Evolutionary conservation across 2,888 invertebrate species (phyloP).

Genomic region (Drosophila hamatofila): DNA sequence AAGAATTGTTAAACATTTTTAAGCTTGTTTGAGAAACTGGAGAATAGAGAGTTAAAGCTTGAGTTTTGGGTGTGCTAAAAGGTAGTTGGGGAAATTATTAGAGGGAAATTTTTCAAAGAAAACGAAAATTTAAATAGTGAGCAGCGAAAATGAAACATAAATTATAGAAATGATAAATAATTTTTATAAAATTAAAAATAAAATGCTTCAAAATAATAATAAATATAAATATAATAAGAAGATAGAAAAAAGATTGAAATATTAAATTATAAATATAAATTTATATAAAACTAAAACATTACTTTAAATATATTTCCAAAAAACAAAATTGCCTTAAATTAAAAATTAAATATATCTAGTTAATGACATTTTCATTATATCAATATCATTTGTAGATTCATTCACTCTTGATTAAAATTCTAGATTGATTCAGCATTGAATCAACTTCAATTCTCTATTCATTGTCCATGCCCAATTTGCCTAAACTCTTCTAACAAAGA

Average conservation of each 20-base stretch:
- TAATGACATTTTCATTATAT: background rate
- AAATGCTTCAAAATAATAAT: too few species aligned
- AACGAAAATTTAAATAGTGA: too few species aligned
- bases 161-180: background rate
- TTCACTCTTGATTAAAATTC: background rate
- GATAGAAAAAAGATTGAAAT: too few species aligned
- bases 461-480: background rate
- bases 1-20: slow-evolving; percentile 1
- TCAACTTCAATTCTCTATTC: background rate
- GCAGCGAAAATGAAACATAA: background rate
- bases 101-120: too few species aligned
- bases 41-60: background rate
- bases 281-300: too few species aligned
- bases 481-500: slow-evolving; percentile 4
- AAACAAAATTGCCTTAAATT: too few species aligned
- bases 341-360: too few species aligned
- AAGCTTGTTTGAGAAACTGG: background rate
- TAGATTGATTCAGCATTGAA: background rate
- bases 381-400: too few species aligned
- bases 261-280: background rate
- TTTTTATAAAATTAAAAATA: too few species aligned
- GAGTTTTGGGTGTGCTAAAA: background rate
- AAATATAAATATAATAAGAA: too few species aligned
- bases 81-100: too few species aligned
- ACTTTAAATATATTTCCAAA: too few species aligned